Base-by-base conservation (phyloP, 2,888 invertebrate genomes). In the Mellilla xanthometata region DNA sequence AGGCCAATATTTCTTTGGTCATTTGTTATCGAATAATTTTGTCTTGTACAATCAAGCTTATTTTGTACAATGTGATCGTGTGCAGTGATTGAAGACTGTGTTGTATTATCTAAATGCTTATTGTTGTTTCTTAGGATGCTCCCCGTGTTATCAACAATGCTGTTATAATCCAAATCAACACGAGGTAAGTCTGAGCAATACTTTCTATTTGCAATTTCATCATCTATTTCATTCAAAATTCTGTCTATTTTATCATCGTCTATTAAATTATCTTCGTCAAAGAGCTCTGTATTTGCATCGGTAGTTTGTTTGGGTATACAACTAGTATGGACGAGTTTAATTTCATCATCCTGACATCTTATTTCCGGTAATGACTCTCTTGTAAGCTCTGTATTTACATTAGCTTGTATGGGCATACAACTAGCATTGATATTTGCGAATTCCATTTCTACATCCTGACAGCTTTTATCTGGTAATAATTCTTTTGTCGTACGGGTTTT, bases 191-290 rank as follows among this genome's bases (percentile, higher is more conserved):
- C 28, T 19, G 15, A n/a, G 0, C 8, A 23, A 12, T 9, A 22
- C 13, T 36, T 32, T 24, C 13, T 49, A 44, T 54, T 67, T 11
- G 46, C 50, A 51, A 85, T 85, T 74, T 87, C 84, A 43, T 55
- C 70, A 68, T 88, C 86, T 33, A 87, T 87, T 46, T 79, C 64
- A 32, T 61, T 70, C 23, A 88, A 57, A 50, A 87, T 75, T 24
- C 51, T 66, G 36, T 77, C 58, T 48, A 86, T 71, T 46, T 68
- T 67, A 12, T 67, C 60, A 36, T 74, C 74, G 35, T 78, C 72
- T 12, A 71, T 58, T 41, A 61, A 61, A 11, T 76, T 67, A 30
- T 63, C 60, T 31, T 65, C 53, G 19, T 61, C 58, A 23, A 66
- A 51, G 34, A 58, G 49, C 43, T 49, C 49, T 39, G 38, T 30